Evolutionary conservation across 2,113 vertebrate genomes (phyloP), one percentile per base, ranked within the genome.

Genomic region (Leptobrachium leishanense): DNA sequence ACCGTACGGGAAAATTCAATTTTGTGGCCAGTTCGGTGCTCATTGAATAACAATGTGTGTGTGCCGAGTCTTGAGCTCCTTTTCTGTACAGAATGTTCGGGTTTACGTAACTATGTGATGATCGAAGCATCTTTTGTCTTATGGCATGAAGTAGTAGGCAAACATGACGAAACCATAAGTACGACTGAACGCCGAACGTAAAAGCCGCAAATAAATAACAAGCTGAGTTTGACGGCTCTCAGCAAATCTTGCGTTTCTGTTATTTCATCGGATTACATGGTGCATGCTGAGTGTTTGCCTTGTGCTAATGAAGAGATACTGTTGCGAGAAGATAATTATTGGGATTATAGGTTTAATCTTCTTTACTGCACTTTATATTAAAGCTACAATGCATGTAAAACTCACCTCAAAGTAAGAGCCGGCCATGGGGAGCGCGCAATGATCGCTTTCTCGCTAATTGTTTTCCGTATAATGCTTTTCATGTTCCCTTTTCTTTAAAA

Each of bases 211-310:
- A 69, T 59, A 59, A 59, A 59, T 59, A 59, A 59, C 13, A 59
- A 12, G 13, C 55, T 59, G 13, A 74, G 57, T 74, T 50, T 43
- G 43, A 81, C 20, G 9, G 53, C 72, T 68, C 43, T 67, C 54
- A 68, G 71, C 59, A 80, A 81, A 81, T 59, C 72, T 42, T 46
- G 3, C 20, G 62, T 74, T 74, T 81, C 20, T 81, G 62, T 74
- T 81, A 81, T 74, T 81, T 81, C 67, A 81, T 74, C 42, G 78
- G 78, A 81, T 81, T 81, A 81, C 78, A 81, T 68, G 78, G 54
- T 68, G 55, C 72, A 74, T 81, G 78, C 53, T 54, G 64, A 74
- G 71, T 68, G 65, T 74, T 80, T 80, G 78, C 53, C 20, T 80
- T 57, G 66, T 80, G 71, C 43, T 80, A 80, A 81, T 81, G 78